Evolutionary conservation across 2,113 vertebrate genomes (phyloP).

Genomic region (Butorides virescens): DNA sequence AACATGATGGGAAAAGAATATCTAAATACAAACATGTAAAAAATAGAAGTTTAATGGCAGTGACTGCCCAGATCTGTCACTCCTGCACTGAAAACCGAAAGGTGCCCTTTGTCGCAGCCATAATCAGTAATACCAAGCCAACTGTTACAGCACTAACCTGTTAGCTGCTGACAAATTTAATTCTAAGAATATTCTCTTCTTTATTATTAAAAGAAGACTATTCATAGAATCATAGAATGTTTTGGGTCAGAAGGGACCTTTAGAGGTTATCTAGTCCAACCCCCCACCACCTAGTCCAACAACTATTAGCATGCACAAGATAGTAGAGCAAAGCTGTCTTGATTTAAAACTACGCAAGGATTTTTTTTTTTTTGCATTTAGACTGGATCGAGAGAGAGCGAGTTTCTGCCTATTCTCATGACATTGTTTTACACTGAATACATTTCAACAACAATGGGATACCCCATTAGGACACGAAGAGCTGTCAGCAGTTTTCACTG

Average conservation of each 20-base stretch:
- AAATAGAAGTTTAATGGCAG: neutral
- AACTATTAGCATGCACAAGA: neutral
- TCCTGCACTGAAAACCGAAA: neutral
- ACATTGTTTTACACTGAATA: neutral
- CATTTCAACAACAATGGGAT: neutral
- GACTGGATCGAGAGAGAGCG: neutral
- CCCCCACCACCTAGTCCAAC: too few relatives aligned
- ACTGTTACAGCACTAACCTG: neutral
- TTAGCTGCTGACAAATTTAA: neutral
- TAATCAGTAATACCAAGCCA: neutral
- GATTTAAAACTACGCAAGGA: neutral
- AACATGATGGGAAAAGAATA: neutral
- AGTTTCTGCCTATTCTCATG: constrained; percentile 2
- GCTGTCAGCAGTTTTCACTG: neutral
- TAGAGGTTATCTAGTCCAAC: too few relatives aligned
- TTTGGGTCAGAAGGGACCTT: too few relatives aligned
- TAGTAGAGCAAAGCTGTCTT: neutral
- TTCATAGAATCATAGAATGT: too few relatives aligned
- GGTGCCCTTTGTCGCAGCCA: neutral
- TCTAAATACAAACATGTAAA: neutral
- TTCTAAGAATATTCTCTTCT: neutral
- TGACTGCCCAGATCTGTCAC: neutral
- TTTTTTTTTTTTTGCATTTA: neutral
- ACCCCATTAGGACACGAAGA: neutral
- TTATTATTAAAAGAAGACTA: neutral